A percentile compares a stretch with the other conserved stretches of the same genome.
Evolutionary conservation across 1,140 invertebrate genomes (phyloP).

Genomic region (Drosophila sulfurigaster): DNA sequence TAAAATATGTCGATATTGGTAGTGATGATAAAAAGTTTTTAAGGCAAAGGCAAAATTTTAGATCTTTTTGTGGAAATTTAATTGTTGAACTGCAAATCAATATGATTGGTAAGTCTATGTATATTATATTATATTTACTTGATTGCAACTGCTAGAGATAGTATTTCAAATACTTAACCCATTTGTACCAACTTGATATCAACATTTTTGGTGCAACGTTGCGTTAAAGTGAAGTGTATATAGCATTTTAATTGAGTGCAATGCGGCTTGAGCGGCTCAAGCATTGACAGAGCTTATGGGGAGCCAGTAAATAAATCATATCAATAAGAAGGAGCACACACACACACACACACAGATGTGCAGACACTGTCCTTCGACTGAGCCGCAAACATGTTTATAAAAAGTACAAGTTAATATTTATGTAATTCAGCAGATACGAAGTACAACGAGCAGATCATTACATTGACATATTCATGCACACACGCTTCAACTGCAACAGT

Average conservation of each 20-base stretch:
- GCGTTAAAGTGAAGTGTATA: not conserved
- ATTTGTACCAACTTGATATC: not conserved
- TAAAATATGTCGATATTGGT: too few species aligned
- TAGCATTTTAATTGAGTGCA: conserved; percentile 40
- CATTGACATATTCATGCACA: conserved; percentile 79
- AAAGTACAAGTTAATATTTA: conserved; percentile 83
- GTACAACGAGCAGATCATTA: conserved; percentile 68
- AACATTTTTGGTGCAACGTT: not conserved
- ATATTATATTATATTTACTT: too few species aligned
- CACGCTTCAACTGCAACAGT: conserved; percentile 26
- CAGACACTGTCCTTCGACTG: conserved; percentile 21
- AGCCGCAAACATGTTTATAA: conserved; percentile 73
- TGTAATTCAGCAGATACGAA: conserved; percentile 72
- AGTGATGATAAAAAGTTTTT: too few species aligned
- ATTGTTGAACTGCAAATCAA: too few species aligned
- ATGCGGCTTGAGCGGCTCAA: not conserved
- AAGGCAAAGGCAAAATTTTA: too few species aligned
- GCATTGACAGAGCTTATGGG: conserved; percentile 23
- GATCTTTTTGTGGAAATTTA: too few species aligned
- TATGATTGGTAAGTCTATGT: too few species aligned
- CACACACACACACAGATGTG: not conserved
- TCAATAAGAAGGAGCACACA: conserved; percentile 47
- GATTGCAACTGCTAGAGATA: not conserved
- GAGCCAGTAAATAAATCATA: conserved; percentile 75
- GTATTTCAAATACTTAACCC: not conserved